Base-by-base conservation (phyloP, 2,797 vertebrate species). In the Helicolenus hilgendorfi region DNA sequence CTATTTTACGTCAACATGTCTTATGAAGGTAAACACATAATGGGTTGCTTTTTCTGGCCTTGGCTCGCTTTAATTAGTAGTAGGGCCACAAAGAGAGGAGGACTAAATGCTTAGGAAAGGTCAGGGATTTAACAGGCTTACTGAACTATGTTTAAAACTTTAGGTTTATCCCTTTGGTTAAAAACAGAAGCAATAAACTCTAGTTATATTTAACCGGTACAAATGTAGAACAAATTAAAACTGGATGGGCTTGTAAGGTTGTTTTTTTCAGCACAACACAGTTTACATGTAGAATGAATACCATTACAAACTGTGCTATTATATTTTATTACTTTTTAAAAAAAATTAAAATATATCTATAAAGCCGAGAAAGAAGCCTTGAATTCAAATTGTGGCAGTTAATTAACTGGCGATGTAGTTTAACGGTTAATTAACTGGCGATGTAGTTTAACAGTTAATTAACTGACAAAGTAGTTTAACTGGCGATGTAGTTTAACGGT, bases 131-230 rank as follows among this genome's bases (percentile, higher is more conserved):
- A 84, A 41, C 68, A 67, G 75, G 91, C 74, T 96, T 96, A 94
- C 26, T 70, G 77, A 63, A 88, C 93, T 95, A 95, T 95, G 85
- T 97, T 94, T 96, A 93, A 79, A 85, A 94, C 84, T 79, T 80
- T 1, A 90, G 81, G 77, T 86, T 45, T 80, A 85, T 86, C 79
- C 72, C 72, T 20, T 26, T 41, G 53, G 75, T 58, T 85, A 86
- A 87, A 93, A 88, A 94, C 41, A 84, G 86, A 59, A 77, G 36
- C 75, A 22, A 41, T 41, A 6, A 92, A 41, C 69, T 49, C 86
- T 87, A 91, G 4, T 4, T 27, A 53, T 73, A 70, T 90, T 88
- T 89, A 94, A 75, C 59, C 2, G 4, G 49, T 33, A 10, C 64
- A 77, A 53, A 92, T 84, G 81, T 77, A 62, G 74, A 58, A 36